phyloP scores from a whole-genome alignment of 2,888 invertebrate genomes.

The Meandrusa payeni region DNA sequence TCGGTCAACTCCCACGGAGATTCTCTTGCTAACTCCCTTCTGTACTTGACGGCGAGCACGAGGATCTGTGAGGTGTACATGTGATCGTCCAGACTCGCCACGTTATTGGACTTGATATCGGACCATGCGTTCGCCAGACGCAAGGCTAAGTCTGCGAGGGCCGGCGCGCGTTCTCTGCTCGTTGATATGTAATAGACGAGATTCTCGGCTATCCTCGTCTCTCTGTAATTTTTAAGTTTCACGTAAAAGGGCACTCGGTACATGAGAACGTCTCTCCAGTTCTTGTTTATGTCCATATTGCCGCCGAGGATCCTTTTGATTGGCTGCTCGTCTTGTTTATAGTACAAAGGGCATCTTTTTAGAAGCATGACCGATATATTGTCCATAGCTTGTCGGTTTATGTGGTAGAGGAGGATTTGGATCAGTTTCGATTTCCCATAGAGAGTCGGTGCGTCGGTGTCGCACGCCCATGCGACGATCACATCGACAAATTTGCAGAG shows the following conservation, averaged over 20 bases:
- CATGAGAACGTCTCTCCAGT: conserved; percentile 84
- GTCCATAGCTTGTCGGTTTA: conserved; percentile 82
- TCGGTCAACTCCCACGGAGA: conserved; percentile 50
- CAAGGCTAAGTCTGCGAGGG: conserved; percentile 61
- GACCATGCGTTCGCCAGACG: conserved; percentile 85
- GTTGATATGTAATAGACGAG: conserved; percentile 82
- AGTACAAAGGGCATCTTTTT: conserved; percentile 68
- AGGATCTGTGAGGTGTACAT: conserved; percentile 85
- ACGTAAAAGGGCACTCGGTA: conserved; percentile 58
- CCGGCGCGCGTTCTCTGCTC: conserved; percentile 45
- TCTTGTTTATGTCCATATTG: conserved; percentile 65
- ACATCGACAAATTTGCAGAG: conserved; percentile 77
- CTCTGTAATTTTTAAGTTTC: conserved; percentile 81
- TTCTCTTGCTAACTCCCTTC: conserved; percentile 50
- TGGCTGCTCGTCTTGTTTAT: conserved; percentile 51
- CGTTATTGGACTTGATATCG: conserved; percentile 81
- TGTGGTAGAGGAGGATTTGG: conserved; percentile 71
- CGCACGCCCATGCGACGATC: conserved; percentile 73
- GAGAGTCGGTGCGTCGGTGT: conserved; percentile 43
- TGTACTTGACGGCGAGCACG: conserved; percentile 77
- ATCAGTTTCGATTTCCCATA: conserved; percentile 65
- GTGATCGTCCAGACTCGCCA: conserved; percentile 85
- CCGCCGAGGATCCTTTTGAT: conserved; percentile 76
- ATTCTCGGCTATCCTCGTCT: conserved; percentile 77
- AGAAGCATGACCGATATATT: conserved; percentile 79